Base-by-base conservation (phyloP, 2,113 vertebrate species). In the Thalassarche chlororhynchos region DNA sequence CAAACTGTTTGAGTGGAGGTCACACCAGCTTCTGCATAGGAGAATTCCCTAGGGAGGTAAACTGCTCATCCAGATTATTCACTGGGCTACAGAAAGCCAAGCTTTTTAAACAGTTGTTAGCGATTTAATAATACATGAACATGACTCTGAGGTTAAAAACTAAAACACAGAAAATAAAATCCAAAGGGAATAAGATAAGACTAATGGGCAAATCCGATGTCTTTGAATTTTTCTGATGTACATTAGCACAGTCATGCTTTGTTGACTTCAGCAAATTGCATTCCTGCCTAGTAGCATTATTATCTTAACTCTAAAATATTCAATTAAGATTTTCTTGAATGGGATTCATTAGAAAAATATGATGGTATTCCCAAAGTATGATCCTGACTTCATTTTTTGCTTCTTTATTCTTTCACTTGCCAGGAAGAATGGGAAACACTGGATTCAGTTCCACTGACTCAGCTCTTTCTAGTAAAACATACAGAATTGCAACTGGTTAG, bases 251-350 rank as follows among this genome's bases (percentile, higher is more conserved):
- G 47, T 68, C 62, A 76, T 72, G 55, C 18, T 95, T 88, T 49
- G 34, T 72, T 88, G 57, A 68, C 55, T 85, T 79, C 74, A 87
- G 71, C 68, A 79, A 88, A 88, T 69, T 65, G 66, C 8, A 49
- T 86, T 85, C 23, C 78, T 83, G 44, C 54, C 60, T 94, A 88
- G 70, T 38, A 69, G 52, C 25, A 66, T 44, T 66, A 54, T 82
- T 96, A 89, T 74, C 87, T 84, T 93, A 66, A 82, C 65, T 79
- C 38, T n/a, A 64, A 95, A 93, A 95, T 93, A 93, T 82, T 94
- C 70, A 82, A 26, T 87, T 68, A 85, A 92, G 19, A 44, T 60
- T 91, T 86, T 85, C 32, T 40, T 85, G 42, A 92, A 76, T 44
- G 16, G 29, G 49, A 51, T 79, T 94, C 25, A 51, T 97, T 79